These are phyloP conservation scores for Osmerus mordax DNA, from an alignment of 2,113 vertebrate species.

Conservation along the genomic window DNA sequence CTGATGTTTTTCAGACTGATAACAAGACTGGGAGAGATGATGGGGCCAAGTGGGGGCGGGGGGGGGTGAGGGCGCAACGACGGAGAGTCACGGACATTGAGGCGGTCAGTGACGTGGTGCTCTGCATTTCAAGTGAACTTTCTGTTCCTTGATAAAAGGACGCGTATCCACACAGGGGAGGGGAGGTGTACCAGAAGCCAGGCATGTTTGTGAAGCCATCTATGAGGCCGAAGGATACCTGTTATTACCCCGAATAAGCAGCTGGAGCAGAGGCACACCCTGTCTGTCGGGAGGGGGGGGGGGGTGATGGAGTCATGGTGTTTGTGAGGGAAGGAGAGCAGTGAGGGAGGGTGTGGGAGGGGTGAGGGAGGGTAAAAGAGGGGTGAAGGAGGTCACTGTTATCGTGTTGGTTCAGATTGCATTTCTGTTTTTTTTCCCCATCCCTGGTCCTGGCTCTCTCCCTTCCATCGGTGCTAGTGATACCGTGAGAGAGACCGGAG, in stretches of 20 bases:
- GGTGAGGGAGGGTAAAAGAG: neutral
- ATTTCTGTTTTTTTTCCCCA: slow-evolving; percentile 29
- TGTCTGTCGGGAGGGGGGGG: neutral
- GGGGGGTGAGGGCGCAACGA: no score
- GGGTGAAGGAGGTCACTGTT: slow-evolving; percentile 23
- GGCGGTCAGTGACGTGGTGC: no score
- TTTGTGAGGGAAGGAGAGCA: neutral
- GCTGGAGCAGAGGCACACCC: slow-evolving; percentile 4
- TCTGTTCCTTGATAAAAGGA: no score
- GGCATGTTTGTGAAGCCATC: slow-evolving; percentile 4
- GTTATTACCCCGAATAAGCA: slow-evolving; percentile 17
- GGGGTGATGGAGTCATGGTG: slow-evolving; percentile 14
- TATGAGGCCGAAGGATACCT: slow-evolving; percentile 12
- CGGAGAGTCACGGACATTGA: no score
- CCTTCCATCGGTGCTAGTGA: no score
- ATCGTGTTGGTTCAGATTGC: slow-evolving; percentile 46
- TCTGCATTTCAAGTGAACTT: no score
- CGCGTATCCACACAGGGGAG: no score
- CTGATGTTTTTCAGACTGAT: slow-evolving; percentile 10
- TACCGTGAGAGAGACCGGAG: no score
- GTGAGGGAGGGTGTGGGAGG: neutral
- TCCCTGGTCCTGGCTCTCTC: neutral
- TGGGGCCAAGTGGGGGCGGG: neutral
- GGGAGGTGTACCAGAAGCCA: slow-evolving; percentile 7
- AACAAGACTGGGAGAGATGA: neutral